Percentiles rank a stretch among this genome's conserved stretches.
These are phyloP conservation scores for Labia minor DNA, from an alignment of 2,888 invertebrate species.

Conservation along the genomic window DNA sequence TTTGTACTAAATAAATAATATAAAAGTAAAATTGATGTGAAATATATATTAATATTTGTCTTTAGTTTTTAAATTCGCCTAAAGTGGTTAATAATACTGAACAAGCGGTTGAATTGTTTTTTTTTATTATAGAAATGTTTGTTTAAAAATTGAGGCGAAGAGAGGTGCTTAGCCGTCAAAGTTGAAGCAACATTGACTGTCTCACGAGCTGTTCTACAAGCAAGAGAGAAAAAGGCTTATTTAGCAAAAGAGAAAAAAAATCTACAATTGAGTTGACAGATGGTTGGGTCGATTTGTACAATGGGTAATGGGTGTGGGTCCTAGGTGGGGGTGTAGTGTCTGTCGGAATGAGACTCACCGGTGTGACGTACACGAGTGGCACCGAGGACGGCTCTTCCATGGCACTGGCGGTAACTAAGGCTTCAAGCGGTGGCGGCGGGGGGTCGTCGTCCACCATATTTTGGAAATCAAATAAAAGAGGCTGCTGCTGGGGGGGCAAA, in stretches of 20 bases:
- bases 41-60: too few species aligned
- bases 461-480: slow-evolving; percentile 27
- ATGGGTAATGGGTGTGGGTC: not conserved
- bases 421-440: slow-evolving; percentile 17
- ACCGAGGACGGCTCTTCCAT: slow-evolving; percentile 22
- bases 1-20: too few species aligned
- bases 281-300: too few species aligned
- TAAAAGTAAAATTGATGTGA: too few species aligned
- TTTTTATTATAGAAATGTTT: not conserved
- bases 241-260: not conserved
- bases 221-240: not conserved
- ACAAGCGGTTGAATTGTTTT: too few species aligned
- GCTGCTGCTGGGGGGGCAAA: slow-evolving; percentile 29
- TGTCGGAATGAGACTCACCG: slow-evolving; percentile 23
- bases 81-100: too few species aligned
- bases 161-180: not conserved
- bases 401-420: not conserved
- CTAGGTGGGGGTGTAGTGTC: too few species aligned
- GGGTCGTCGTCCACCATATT: slow-evolving; percentile 20
- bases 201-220: not conserved
- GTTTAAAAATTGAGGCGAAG: not conserved
- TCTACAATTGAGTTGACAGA: not conserved
- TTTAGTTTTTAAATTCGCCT: too few species aligned
- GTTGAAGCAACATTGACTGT: slow-evolving; percentile 6
- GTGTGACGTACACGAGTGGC: slow-evolving; percentile 33